phyloP scores from a whole-genome alignment of 2,113 vertebrate genomes.

The Cygnus buccinator region DNA sequence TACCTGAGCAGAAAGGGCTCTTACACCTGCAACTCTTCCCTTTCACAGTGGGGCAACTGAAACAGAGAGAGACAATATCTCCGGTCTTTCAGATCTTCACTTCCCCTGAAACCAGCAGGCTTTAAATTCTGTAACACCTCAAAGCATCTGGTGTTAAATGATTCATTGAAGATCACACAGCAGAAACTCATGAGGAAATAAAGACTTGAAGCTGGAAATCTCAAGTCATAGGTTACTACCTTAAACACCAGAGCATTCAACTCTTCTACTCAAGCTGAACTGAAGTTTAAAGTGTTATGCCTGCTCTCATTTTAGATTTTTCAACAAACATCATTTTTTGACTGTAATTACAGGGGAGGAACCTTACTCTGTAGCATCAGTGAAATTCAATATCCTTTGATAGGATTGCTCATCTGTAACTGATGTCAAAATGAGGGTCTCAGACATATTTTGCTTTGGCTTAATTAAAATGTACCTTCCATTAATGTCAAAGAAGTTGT shows the following conservation, averaged over 20 bases:
- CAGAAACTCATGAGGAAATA: background rate
- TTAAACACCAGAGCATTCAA: background rate
- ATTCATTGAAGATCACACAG: constrained; percentile 10
- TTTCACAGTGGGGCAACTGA: background rate
- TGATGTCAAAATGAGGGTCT: constrained; percentile 6
- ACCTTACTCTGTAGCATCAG: background rate
- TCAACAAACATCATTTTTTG: constrained; percentile 39
- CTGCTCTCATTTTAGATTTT: background rate
- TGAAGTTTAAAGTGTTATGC: background rate
- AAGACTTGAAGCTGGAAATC: background rate
- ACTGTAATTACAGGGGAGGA: constrained; percentile 36
- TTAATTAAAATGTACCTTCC: constrained; percentile 50
- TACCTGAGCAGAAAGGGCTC: background rate
- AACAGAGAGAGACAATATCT: background rate
- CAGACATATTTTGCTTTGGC: constrained; percentile 1
- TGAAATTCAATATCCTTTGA: constrained; percentile 41
- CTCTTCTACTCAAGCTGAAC: background rate
- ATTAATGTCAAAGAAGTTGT: background rate
- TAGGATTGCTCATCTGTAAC: constrained; percentile 42
- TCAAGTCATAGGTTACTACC: background rate
- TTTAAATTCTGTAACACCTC: constrained; percentile 21
- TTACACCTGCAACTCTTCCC: background rate
- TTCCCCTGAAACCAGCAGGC: background rate
- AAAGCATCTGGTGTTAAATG: background rate
- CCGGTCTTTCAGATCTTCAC: background rate